Percentiles rank a stretch among this genome's conserved stretches.
phyloP scores from a whole-genome alignment of 2,888 invertebrate genomes.

The Baronia brevicornis region DNA sequence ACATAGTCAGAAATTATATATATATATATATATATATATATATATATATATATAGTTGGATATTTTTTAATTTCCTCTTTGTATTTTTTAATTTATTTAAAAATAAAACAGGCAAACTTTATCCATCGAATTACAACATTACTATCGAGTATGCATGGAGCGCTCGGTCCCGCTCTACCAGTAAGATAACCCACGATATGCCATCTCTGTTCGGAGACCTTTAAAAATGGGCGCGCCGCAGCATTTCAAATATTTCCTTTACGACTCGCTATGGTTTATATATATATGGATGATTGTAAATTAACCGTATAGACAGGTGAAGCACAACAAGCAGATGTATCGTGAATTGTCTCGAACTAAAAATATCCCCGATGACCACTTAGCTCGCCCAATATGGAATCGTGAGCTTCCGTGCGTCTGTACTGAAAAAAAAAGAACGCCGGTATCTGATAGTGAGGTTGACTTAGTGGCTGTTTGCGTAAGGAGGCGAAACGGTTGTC shows the following conservation, averaged over 20 bases:
- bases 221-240: slow-evolving; percentile 40
- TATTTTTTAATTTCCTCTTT: too few species aligned
- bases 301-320: slow-evolving; percentile 67
- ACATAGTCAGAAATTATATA: too few species aligned
- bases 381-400: slow-evolving; percentile 47
- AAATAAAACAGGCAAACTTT: neutral
- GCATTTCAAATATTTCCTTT: slow-evolving; percentile 60
- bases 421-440: slow-evolving; percentile 50
- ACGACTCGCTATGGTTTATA: slow-evolving; percentile 40
- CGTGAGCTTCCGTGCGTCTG: slow-evolving; percentile 37
- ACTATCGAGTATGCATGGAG: slow-evolving; percentile 9
- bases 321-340: slow-evolving; percentile 54
- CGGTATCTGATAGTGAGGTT: slow-evolving; percentile 66
- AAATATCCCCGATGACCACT: slow-evolving; percentile 48
- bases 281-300: slow-evolving; percentile 56
- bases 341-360: slow-evolving; percentile 59
- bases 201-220: slow-evolving; percentile 35
- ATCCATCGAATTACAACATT: slow-evolving; percentile 4
- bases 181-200: slow-evolving; percentile 33
- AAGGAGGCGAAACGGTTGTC: slow-evolving; percentile 73
- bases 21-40: too few species aligned
- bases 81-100: neutral
- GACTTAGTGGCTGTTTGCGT: slow-evolving; percentile 65
- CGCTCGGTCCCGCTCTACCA: slow-evolving; percentile 19
- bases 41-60: too few species aligned